Conservation (phyloP, 2,888 invertebrate species). For the Lasioglossum figueresi region DNA sequence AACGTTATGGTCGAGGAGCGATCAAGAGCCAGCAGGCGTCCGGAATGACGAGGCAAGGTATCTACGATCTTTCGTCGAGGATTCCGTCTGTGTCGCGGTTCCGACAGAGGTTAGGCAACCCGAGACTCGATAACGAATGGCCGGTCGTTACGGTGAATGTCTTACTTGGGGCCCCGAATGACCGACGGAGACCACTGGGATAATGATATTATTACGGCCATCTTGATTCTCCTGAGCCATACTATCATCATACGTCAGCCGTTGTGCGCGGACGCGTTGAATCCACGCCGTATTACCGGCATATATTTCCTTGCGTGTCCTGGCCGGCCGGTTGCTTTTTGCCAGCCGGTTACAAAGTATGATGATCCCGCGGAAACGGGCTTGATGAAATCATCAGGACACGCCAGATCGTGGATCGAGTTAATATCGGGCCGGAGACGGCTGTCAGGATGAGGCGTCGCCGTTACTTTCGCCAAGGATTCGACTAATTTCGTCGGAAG, state of each 20-base stretch:
- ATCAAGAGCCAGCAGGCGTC: not conserved
- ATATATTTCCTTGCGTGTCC: slow-evolving; percentile 74
- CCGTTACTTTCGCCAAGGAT: slow-evolving; percentile 62
- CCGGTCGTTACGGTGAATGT: slow-evolving; percentile 81
- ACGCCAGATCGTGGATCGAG: slow-evolving; percentile 74
- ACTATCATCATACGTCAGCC: slow-evolving; percentile 83
- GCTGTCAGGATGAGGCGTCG: slow-evolving; percentile 66
- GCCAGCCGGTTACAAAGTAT: slow-evolving; percentile 79
- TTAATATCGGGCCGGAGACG: slow-evolving; percentile 70
- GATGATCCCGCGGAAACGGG: slow-evolving; percentile 77
- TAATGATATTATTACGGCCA: slow-evolving; percentile 83
- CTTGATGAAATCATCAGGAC: slow-evolving; percentile 81
- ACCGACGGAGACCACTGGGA: slow-evolving; percentile 80
- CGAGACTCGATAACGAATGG: slow-evolving; percentile 77
- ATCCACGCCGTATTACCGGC: slow-evolving; percentile 74
- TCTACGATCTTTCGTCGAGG: slow-evolving; percentile 54
- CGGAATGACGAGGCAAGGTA: slow-evolving; percentile 38
- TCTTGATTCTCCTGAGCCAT: slow-evolving; percentile 80
- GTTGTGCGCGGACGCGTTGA: slow-evolving; percentile 74
- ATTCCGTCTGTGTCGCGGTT: slow-evolving; percentile 66
- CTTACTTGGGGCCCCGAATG: slow-evolving; percentile 78
- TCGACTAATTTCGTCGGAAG: slow-evolving; percentile 66
- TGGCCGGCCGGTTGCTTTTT: slow-evolving; percentile 75
- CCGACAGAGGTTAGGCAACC: slow-evolving; percentile 61
- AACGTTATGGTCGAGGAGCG: not conserved